Evolutionary conservation across 2,888 invertebrate species (phyloP), one percentile per base, ranked within the genome.

Genomic region (Euproctis similis): DNA sequence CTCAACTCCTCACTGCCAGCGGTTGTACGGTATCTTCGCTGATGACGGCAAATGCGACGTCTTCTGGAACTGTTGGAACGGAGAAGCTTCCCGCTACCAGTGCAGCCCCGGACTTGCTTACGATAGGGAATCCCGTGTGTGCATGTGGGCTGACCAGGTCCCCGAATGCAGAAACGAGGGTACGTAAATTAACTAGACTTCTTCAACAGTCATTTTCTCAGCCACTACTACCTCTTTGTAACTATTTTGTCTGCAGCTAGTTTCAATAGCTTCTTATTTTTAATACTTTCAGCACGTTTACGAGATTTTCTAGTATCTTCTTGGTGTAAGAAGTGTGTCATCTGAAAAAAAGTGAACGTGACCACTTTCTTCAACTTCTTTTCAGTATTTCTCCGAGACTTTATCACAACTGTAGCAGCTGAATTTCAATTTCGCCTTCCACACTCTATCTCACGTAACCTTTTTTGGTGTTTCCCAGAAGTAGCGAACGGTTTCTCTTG

Each of bases 51-150:
- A 95, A 75, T 96, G 96, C 71, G 94, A 95, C 77, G 92, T 93
- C 8, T 96, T 96, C 92, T 96, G 96, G 94, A 96, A 95, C 81
- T 96, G 96, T 80, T 96, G 96, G 96, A 95, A 95, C 81, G 96
- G 96, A 28, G 96, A 96, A 72, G 91, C 96, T 3, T 95, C 95
- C 65, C 90, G 94, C 59, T 96, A 96, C 82, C 95, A 96, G 76
- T 96, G 96, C 87, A 95, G 96, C 51, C 96, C 96, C 55, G 96
- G 96, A 52, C 88, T 96, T 27, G 96, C 96, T 46, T 96, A 96
- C 87, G 94, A 97, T 87, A 89, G 95, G 50, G 95, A 96, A 78
- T 90, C 95, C 28, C 90, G 96, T 51, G 94, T 96, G 32, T 96
- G 96, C 86, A 95, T 97, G 94, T 95, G 97, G 97, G 94, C 97